These are phyloP conservation scores for Empidonax alnorum DNA, from an alignment of 2,113 vertebrate genomes.

Conservation along the genomic window DNA sequence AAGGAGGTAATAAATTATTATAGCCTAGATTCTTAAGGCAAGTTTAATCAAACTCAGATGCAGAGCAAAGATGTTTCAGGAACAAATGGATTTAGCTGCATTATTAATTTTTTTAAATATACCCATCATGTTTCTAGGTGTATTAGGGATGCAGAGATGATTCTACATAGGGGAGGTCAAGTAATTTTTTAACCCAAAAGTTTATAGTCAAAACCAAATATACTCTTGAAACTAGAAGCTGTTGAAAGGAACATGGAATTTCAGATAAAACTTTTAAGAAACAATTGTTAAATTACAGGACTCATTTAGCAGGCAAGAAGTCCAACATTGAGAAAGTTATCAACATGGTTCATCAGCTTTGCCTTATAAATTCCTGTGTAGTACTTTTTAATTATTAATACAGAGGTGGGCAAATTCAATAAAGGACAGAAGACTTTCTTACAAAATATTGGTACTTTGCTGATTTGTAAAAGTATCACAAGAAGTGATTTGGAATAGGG, in stretches of 20 bases:
- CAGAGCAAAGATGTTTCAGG: neutral
- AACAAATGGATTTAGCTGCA: neutral
- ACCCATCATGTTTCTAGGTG: neutral
- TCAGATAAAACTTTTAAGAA: neutral
- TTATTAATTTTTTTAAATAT: neutral
- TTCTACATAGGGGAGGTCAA: neutral
- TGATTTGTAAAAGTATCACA: neutral
- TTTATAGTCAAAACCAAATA: neutral
- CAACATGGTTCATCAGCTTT: neutral
- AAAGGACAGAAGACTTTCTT: neutral
- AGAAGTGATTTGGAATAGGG: neutral
- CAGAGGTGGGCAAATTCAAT: neutral
- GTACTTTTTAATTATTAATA: neutral
- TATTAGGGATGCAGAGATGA: neutral
- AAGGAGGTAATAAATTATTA: neutral
- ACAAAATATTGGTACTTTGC: neutral
- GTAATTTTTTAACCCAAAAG: neutral
- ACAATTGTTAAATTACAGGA: neutral
- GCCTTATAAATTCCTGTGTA: neutral
- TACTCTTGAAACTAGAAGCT: neutral
- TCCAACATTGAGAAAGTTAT: neutral
- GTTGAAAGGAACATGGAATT: neutral
- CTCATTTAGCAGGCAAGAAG: neutral
- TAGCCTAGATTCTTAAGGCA: neutral
- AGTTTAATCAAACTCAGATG: neutral